Evolutionary conservation across 2,888 invertebrate species (phyloP), one percentile per base, ranked within the genome.

Genomic region (Drosophila mulleri): DNA sequence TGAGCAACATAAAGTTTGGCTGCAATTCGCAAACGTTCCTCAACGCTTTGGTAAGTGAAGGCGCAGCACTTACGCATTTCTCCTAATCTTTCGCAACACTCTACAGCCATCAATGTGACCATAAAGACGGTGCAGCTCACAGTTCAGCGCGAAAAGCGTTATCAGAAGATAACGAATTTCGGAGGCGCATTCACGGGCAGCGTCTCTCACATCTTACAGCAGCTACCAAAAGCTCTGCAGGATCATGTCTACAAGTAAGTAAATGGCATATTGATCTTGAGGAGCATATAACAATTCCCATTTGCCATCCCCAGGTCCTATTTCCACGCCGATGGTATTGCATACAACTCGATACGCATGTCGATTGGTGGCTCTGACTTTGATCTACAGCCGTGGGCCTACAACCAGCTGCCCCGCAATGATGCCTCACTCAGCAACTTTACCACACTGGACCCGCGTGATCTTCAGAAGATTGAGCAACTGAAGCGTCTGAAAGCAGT

Each of bases 301-400:
- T 18, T 8, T 8, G n/a, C 8, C 4, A 1, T 32, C 0, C 3
- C 0, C 56, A 97, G 98, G 56, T 95, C 97, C 0, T 97, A 96
- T 91, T 97, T 95, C 88, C 94, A 95, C 12, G 85, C 92, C 75
- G 72, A 82, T 18, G 98, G 98, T 11, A 94, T 97, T 64, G 95
- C 95, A 78, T 98, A 97, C 91, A 96, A 95, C 79, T 91, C 98
- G 73, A 95, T 96, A 14, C 94, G 98, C 56, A 95, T 97, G 29
- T 97, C 98, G 0, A 97, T 98, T 71, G 98, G 95, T 0, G 98
- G 98, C 8, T 95, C 95, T 59, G 98, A 98, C 93, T 98, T 98
- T 92, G 98, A 98, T 0, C 95, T 95, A 0, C 95, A 94, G 61
- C 94, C 95, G 0, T 98, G 98, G 94, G 96, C 98, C 0, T 97